These are phyloP conservation scores for Promerops cafer DNA, from an alignment of 2,113 vertebrate species.

Conservation along the genomic window DNA sequence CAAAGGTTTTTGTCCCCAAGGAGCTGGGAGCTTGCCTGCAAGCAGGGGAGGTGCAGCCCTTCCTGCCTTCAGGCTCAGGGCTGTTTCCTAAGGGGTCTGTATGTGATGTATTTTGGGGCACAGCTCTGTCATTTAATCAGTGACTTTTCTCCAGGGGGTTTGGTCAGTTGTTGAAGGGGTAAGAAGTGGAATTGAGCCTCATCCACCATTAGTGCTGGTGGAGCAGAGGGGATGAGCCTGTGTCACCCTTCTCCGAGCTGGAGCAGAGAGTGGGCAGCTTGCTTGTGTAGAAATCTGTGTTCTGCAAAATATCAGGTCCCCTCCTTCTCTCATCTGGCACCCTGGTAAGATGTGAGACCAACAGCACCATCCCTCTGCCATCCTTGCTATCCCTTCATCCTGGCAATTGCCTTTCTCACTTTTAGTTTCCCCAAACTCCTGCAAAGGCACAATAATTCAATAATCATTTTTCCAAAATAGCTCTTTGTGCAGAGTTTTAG, in stretches of 20 bases:
- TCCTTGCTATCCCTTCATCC: not conserved
- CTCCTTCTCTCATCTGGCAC: not conserved
- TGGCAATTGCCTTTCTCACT: not conserved
- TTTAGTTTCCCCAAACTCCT: not conserved
- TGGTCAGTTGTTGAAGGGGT: not conserved
- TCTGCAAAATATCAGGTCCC: not conserved
- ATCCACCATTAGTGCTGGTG: not conserved
- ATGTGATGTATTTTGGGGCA: fast-evolving
- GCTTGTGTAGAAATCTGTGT: not conserved
- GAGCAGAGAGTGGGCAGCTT: not conserved
- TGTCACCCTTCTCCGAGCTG: not conserved
- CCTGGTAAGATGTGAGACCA: not conserved
- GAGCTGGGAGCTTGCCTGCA: not conserved
- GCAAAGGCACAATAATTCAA: not conserved
- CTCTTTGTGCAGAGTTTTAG: not conserved
- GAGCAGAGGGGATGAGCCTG: not conserved
- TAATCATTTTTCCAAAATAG: not conserved
- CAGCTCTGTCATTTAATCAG: not conserved
- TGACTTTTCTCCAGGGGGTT: not conserved
- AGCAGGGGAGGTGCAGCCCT: not conserved
- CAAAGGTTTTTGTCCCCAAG: fast-evolving
- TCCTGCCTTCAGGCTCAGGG: not conserved
- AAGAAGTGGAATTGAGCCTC: not conserved
- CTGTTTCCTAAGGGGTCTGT: not conserved
- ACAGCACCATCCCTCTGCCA: not conserved